Base-by-base conservation (phyloP, 2,888 invertebrate species). In the Gerris lacustris region DNA sequence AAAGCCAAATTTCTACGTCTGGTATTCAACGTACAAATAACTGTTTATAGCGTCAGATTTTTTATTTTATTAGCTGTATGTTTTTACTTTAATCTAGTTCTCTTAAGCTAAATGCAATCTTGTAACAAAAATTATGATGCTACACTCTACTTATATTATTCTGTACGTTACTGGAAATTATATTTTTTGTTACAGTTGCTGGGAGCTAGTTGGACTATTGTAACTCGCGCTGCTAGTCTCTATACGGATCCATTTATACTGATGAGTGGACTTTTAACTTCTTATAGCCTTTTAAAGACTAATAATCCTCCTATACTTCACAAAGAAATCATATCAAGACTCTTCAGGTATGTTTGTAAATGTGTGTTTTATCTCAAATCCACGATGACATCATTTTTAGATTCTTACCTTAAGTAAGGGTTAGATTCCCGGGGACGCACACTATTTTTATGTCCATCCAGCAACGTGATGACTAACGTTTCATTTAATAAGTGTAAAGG, bases 191-290 rank as follows among this genome's bases (percentile, higher is more conserved):
- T 78, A 43, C 76, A 87, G 87, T 82, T 80, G 73, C 79, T 88
- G 69, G 86, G 86, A 0, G 82, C 83, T 77, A 84, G 87, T 5
- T 88, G 87, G 86, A 86, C 87, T 0, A 87, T 87, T 0, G 79
- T 88, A 69, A 87, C 86, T 64, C 82, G 88, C 76, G 87, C 87
- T 0, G 88, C 88, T 2, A 87, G 87, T 75, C 80, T 88, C 6
- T 88, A 88, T 76, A 88, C 88, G 0, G 88, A 88, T 80, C 87
- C 88, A 0, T 88, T 88, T 78, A 84, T 88, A 69, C 86, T 88
- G 82, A 83, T 88, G 69, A 88, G 88, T 67, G 88, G 87, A 43
- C 84, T 87, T 74, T 77, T 88, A 68, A 87, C 88, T 0, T 82
- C 87, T 0, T 86, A 88, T 77, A 84, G 87, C 0, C 81, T 88